Evolutionary conservation across 2,797 vertebrate species (phyloP), one percentile per base, ranked within the genome.

Genomic region (Podargus strigoides): DNA sequence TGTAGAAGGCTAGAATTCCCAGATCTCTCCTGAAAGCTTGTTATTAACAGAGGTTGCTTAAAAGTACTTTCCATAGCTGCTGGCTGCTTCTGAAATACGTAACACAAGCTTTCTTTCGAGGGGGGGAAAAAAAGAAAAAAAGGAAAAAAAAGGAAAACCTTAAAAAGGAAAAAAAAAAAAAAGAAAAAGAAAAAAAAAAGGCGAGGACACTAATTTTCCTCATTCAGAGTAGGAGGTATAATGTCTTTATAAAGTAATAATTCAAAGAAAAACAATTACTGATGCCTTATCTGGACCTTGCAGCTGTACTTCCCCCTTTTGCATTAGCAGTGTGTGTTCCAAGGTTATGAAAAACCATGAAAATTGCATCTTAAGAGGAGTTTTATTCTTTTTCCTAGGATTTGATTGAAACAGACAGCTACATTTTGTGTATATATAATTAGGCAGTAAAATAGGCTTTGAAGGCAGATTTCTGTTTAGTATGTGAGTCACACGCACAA

Each of bases 371-470:
- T 98, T 98, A 97, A 97, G 97, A 97, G 95, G 94, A 98, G 93
- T 98, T 98, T 98, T 98, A 98, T 97, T 98, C 96, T 97, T 97
- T 97, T 98, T 97, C 96, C 96, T 97, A 95, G 96, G 95, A 98
- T 98, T 97, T 98, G 98, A 98, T 98, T 98, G 98, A 98, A 98
- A 97, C 95, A 98, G 98, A 98, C 98, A 98, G 97, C 98, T 98
- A 98, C 98, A 98, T 98, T 98, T 98, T 98, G 97, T 98, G 98
- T 98, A 98, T 98, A 98, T 98, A 98, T 98, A 98, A 98, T 98
- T 98, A 98, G 97, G 97, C 96, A 98, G 98, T 97, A 98, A 98
- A 98, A 98, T 96, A 97, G 97, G 96, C 98, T 98, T 98, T 98
- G 98, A 98, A 98, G 97, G 97, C 97, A 98, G 96, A 97, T 98